A percentile compares a stretch with the other conserved stretches of the same genome.
These are phyloP conservation scores for Gymnobelideus leadbeateri DNA, from an alignment of 2,113 vertebrate species.

Conservation along the genomic window DNA sequence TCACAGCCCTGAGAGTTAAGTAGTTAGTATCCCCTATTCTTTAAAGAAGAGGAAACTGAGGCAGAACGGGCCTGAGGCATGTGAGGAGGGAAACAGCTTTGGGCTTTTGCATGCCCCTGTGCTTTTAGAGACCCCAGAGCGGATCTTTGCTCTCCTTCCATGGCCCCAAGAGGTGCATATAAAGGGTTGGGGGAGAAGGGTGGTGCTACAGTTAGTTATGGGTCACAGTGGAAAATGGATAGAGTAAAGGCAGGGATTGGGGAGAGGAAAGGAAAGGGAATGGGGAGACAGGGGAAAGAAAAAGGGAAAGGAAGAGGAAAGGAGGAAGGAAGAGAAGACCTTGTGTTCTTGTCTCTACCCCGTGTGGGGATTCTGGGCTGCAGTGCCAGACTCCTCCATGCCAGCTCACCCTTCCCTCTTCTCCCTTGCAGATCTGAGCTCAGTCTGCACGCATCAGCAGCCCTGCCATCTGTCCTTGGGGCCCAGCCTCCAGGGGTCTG, in stretches of 20 bases:
- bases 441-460: not conserved
- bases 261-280: not conserved
- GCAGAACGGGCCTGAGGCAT: constrained; percentile 34
- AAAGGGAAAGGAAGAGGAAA: not conserved
- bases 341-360: not conserved
- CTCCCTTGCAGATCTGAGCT: not conserved
- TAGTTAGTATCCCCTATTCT: constrained; percentile 45
- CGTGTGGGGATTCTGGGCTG: not conserved
- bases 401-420: not conserved
- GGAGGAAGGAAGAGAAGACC: not conserved
- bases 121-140: constrained; percentile 34
- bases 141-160: not conserved
- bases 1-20: constrained; percentile 71
- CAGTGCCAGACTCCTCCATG: too few relatives aligned
- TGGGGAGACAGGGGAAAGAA: not conserved
- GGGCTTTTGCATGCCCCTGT: constrained; percentile 58
- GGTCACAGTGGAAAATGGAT: not conserved
- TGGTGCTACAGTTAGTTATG: not conserved
- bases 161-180: not conserved
- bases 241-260: not conserved
- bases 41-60: constrained; percentile 54
- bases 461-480: not conserved
- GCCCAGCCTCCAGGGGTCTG: not conserved
- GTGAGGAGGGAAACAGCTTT: constrained; percentile 11
- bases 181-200: not conserved